A percentile compares a stretch with the other conserved stretches of the same genome.
phyloP scores from a whole-genome alignment of 2,888 invertebrate genomes.

The Rhagonycha lutea region DNA sequence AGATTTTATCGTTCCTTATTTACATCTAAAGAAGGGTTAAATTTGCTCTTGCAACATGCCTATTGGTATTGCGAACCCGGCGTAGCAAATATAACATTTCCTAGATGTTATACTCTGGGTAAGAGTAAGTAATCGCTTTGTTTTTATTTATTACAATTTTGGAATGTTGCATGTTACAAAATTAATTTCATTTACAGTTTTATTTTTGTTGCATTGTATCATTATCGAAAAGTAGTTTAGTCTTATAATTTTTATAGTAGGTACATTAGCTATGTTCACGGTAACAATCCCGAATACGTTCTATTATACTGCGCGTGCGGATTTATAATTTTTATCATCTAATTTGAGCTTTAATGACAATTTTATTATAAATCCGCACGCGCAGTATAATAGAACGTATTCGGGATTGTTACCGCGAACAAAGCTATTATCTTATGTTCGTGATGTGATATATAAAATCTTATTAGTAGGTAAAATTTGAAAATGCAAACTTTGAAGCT shows the following conservation, averaged over 20 bases:
- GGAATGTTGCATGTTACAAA: not conserved
- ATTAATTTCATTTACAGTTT: not conserved
- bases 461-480: too few species aligned
- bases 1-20: slow-evolving; percentile 86
- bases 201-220: not conserved
- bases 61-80: slow-evolving; percentile 86
- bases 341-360: too few species aligned
- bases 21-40: slow-evolving; percentile 90
- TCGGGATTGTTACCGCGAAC: too few species aligned
- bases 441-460: too few species aligned
- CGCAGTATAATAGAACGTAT: too few species aligned
- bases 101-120: slow-evolving; percentile 82
- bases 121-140: slow-evolving; percentile 10
- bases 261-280: not conserved
- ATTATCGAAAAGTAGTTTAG: not conserved
- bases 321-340: too few species aligned
- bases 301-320: too few species aligned
- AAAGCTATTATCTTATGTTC: too few species aligned
- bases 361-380: too few species aligned
- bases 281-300: too few species aligned
- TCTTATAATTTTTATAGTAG: not conserved
- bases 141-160: not conserved
- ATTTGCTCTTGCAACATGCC: slow-evolving; percentile 76
- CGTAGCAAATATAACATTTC: slow-evolving; percentile 79
- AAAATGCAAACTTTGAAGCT: too few species aligned